Base-by-base conservation (phyloP, 2,888 invertebrate genomes). In the Timema podura region DNA sequence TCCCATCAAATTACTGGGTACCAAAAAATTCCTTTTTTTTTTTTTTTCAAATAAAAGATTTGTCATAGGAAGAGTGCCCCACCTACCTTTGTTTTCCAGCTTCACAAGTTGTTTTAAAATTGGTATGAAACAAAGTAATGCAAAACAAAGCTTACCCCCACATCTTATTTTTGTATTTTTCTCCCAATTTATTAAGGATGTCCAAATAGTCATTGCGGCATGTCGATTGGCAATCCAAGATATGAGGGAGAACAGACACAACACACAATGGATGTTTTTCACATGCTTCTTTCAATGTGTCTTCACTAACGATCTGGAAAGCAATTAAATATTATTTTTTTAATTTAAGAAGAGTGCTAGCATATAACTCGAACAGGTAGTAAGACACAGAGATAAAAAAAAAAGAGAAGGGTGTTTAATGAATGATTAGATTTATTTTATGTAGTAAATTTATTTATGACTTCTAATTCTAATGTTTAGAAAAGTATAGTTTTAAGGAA, bases 121-220 rank as follows among this genome's bases (percentile, higher is more conserved):
- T 54, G 16, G 7, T 6, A 54, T 15, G 54, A 8, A 16, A 64
- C 30, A 64, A 64, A 44, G n/a, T 30, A 64, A n/a, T 15, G 15
- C 11, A 30, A 59, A 65, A 30, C 30, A 30, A 30, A 30, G 30
- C 73, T 66, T 59, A 73, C 71, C 96, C 96, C 97, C 98, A 98
- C 84, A 89, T 87, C 81, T 96, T 95, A 82, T 91, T 91, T 84
- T 97, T 98, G 84, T 91, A 98, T 80, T 95, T 95, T 70, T 96
- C 95, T 0, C 71, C 73, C 69, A 73, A 68, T 30, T 69, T 72
- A 8, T 45, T 15, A 6, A 98, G 84, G 2, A 88, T 87, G 49
- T 86, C 80, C 67, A 99, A 79, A 82, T 96, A 97, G n/a, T 87
- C 84, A 81, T 94, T 93, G 13, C 73, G 69, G 51, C 73, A 73